Evolutionary conservation across 2,797 vertebrate species (phyloP).

Genomic region (Adelosebastes latens): DNA sequence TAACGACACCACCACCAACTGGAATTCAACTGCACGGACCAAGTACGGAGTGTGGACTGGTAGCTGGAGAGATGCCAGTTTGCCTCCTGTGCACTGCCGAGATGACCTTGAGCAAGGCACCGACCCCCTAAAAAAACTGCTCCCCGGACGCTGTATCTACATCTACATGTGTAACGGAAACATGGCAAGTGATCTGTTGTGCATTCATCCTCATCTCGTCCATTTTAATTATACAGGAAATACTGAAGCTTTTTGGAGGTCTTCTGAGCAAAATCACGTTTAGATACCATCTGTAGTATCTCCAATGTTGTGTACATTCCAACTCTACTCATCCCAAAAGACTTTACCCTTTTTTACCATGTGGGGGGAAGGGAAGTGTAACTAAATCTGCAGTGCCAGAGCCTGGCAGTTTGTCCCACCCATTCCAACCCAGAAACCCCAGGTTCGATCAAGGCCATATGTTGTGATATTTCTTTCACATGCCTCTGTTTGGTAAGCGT

Average conservation of each 20-base stretch:
- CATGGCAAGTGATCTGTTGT: not conserved
- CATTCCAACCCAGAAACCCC: constrained; percentile 15
- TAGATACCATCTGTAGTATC: constrained; percentile 6
- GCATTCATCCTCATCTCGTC: not conserved
- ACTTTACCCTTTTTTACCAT: constrained; percentile 7
- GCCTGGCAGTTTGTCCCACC: constrained; percentile 13
- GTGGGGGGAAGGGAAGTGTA: constrained; percentile 14
- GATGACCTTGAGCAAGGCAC: too few relatives aligned
- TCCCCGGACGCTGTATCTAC: not conserved
- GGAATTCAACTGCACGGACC: too few relatives aligned
- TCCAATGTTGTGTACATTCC: not conserved
- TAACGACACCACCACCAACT: too few relatives aligned
- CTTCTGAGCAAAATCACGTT: not conserved
- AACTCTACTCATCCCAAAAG: constrained; percentile 2
- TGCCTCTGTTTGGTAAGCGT: constrained; percentile 13
- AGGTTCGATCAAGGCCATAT: constrained; percentile 31
- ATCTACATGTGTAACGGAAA: not conserved
- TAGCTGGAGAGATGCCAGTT: too few relatives aligned
- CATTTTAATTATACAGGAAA: constrained; percentile 18
- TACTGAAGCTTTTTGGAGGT: not conserved
- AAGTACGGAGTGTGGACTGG: too few relatives aligned
- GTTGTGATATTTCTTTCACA: constrained; percentile 20
- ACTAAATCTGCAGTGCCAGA: constrained; percentile 25
- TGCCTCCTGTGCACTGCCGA: too few relatives aligned
- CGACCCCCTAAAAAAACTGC: too few relatives aligned